Percentiles rank a stretch among this genome's conserved stretches.
Conservation (phyloP, 2,888 invertebrate species). For the Dryococelus australis region DNA sequence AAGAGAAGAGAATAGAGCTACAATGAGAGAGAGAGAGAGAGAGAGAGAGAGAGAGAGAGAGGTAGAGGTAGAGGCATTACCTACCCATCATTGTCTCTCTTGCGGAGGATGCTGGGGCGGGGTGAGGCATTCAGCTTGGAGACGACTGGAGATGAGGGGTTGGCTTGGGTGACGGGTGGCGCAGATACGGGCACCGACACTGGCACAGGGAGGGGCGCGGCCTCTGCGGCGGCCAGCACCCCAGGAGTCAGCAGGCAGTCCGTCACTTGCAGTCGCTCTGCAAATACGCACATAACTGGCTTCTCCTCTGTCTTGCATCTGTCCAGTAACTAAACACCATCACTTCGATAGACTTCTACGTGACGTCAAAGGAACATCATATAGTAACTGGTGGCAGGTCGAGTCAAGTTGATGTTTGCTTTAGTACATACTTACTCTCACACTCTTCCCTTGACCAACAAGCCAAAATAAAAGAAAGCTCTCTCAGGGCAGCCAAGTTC, state of each 20-base stretch:
- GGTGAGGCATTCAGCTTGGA: constrained; percentile 67
- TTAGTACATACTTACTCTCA: too few relatives aligned
- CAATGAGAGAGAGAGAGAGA: constrained; percentile 25
- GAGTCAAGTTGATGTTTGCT: too few relatives aligned
- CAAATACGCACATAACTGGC: too few relatives aligned
- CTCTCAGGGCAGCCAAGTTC: too few relatives aligned
- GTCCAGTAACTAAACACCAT: too few relatives aligned
- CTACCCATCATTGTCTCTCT: constrained; percentile 82
- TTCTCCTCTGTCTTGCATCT: too few relatives aligned
- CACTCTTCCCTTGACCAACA: too few relatives aligned
- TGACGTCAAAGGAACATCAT: too few relatives aligned
- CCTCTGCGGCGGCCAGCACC: background rate
- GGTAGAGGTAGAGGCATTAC: background rate
- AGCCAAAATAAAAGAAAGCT: too few relatives aligned
- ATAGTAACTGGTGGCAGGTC: too few relatives aligned
- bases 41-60: constrained; percentile 29
- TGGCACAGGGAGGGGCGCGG: background rate
- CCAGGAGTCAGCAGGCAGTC: background rate
- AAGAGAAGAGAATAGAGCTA: too few relatives aligned
- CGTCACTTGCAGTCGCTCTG: background rate
- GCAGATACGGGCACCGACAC: constrained; percentile 37
- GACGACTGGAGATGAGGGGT: constrained; percentile 46
- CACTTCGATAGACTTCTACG: too few relatives aligned
- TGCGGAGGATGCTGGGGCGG: constrained; percentile 84
- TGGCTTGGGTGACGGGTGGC: constrained; percentile 43